Conservation (phyloP, 92 coral and sea anemone genomes). For the Zoanthus solanderi region DNA sequence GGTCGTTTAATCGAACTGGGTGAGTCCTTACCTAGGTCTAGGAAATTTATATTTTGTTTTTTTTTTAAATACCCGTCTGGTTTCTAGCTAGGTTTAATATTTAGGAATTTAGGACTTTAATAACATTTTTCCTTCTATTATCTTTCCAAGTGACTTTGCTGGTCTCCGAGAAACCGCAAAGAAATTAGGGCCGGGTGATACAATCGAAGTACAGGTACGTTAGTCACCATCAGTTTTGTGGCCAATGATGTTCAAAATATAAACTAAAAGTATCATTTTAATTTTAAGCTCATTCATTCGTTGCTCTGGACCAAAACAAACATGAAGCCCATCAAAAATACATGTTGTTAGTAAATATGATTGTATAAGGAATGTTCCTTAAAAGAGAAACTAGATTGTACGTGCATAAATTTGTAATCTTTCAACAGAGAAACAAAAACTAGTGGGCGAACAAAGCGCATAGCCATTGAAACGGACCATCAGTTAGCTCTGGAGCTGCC, state of each 20-base stretch:
- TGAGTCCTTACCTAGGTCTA: not conserved
- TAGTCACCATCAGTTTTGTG: constrained; percentile 15
- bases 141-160: constrained; percentile 62
- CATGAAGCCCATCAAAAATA: constrained; percentile 26
- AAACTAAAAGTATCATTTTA: not conserved
- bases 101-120: not conserved
- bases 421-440: constrained; percentile 66
- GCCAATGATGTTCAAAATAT: not conserved
- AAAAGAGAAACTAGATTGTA: not conserved
- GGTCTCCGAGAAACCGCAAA: constrained; percentile 68
- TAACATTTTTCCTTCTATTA: constrained; percentile 16
- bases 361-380: not conserved
- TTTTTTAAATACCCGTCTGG: not conserved
- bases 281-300: constrained; percentile 3
- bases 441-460: constrained; percentile 64
- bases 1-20: not conserved
- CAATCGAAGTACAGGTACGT: constrained; percentile 65
- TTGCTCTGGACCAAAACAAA: constrained; percentile 33
- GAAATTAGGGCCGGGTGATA: constrained; percentile 65
- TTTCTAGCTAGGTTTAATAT: not conserved
- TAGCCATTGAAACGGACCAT: constrained; percentile 67
- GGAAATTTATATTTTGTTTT: not conserved
- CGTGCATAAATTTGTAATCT: constrained; percentile 2
- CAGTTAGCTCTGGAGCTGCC: constrained; percentile 75
- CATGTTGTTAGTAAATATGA: not conserved